A percentile compares a stretch with the other conserved stretches of the same genome.
These are phyloP conservation scores for Xyliphius kryptos DNA, from an alignment of 2,113 vertebrate genomes.

Conservation along the genomic window DNA sequence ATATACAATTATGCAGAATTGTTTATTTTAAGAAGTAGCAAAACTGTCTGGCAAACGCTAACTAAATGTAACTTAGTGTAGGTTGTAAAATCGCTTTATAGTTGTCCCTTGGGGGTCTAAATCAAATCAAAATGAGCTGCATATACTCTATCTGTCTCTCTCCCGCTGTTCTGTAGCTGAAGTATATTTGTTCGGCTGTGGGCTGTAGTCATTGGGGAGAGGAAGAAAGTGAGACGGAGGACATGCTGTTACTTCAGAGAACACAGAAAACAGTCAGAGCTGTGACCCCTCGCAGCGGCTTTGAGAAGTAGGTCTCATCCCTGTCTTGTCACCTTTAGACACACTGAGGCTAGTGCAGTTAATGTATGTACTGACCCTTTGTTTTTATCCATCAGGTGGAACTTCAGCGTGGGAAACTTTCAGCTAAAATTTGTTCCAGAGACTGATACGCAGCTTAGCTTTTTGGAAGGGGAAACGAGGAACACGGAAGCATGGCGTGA, in stretches of 20 bases:
- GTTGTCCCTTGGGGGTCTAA: not conserved
- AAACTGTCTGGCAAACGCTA: too few relatives aligned
- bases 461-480: conserved; percentile 77
- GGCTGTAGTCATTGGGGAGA: conserved; percentile 87
- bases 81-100: too few relatives aligned
- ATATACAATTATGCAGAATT: too few relatives aligned
- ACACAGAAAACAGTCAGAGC: conserved; percentile 95
- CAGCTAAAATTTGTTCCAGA: conserved; percentile 86
- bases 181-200: conserved; percentile 89
- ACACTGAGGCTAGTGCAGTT: too few relatives aligned
- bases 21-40: too few relatives aligned
- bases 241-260: conserved; percentile 83
- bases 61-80: too few relatives aligned
- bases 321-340: too few relatives aligned
- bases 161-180: too few relatives aligned
- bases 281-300: conserved; percentile 86
- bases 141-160: too few relatives aligned
- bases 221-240: conserved; percentile 77
- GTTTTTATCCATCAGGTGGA: conserved; percentile 74
- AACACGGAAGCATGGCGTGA: conserved; percentile 67
- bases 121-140: not conserved
- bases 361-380: too few relatives aligned
- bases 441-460: conserved; percentile 71
- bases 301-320: conserved; percentile 86
- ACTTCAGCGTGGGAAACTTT: conserved; percentile 97